These are phyloP conservation scores for Lagria hirta DNA, from an alignment of 2,888 invertebrate species.

Conservation along the genomic window DNA sequence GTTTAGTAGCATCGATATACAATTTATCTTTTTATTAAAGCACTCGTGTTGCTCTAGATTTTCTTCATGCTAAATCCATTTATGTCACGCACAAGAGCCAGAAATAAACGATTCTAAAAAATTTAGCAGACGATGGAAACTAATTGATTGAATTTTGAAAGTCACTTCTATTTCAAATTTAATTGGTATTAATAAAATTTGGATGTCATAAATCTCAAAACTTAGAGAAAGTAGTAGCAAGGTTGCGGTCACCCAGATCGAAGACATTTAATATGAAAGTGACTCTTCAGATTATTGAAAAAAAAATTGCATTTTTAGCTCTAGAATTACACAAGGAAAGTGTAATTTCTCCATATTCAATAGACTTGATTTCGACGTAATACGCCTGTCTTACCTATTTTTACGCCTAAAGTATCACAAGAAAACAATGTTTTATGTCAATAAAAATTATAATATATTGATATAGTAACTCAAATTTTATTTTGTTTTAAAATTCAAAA, in stretches of 20 bases:
- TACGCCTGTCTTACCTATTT: too few species aligned
- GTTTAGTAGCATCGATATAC: too few species aligned
- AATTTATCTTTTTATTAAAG: too few species aligned
- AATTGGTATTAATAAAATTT: background rate
- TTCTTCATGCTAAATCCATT: background rate
- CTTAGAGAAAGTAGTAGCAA: conserved; percentile 18
- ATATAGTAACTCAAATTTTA: too few species aligned
- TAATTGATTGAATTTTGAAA: background rate
- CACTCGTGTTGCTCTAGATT: conserved; percentile 7
- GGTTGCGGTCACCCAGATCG: conserved; percentile 15
- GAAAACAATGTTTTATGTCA: too few species aligned
- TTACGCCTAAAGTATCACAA: too few species aligned
- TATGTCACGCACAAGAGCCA: background rate
- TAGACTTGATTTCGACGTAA: too few species aligned
- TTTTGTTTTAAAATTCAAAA: background rate
- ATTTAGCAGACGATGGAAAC: background rate
- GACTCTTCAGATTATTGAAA: conserved; percentile 13
- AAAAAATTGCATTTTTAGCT: conserved; percentile 16
- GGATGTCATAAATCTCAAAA: conserved; percentile 13
- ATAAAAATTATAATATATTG: too few species aligned
- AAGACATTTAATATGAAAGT: conserved; percentile 19
- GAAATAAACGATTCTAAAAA: background rate
- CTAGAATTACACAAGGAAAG: conserved; percentile 16
- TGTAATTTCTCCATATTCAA: conserved; percentile 13
- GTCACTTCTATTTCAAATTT: background rate